A percentile compares a stretch with the other conserved stretches of the same genome.
These are phyloP conservation scores for Homarus gammarus DNA, from an alignment of 2,888 invertebrate species.

Conservation along the genomic window DNA sequence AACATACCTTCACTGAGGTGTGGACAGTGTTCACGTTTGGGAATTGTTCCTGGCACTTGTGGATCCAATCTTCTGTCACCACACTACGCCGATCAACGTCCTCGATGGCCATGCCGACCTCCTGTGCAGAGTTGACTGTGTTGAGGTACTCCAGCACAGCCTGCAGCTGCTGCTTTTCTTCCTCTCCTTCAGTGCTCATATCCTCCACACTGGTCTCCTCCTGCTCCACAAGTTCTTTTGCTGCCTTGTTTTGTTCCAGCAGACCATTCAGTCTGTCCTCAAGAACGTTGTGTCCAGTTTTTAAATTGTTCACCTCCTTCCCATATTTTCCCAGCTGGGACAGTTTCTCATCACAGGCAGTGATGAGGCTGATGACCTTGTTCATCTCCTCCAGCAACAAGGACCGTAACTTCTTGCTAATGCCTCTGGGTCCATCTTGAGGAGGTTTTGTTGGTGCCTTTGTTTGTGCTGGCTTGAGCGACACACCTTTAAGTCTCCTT, in stretches of 20 bases:
- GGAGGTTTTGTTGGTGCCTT: too few species aligned
- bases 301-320: too few species aligned
- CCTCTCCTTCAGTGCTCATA: not conserved
- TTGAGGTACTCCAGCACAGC: not conserved
- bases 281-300: not conserved
- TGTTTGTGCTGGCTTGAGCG: too few species aligned
- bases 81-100: not conserved
- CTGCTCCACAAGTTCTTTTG: not conserved
- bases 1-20: not conserved
- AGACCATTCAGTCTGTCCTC: not conserved
- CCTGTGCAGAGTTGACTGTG: not conserved
- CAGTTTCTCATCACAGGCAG: too few species aligned
- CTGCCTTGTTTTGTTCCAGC: not conserved
- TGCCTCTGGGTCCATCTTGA: too few species aligned
- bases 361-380: too few species aligned
- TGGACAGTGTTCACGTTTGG: not conserved
- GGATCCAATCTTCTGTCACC: not conserved
- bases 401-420: too few species aligned
- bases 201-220: not conserved
- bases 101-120: not conserved
- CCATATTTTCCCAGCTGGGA: too few species aligned
- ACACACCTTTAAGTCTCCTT: too few species aligned
- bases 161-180: not conserved
- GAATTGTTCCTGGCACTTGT: not conserved
- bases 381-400: too few species aligned